Base-by-base conservation (phyloP, 2,113 vertebrate species). In the Spermophilus dauricus region DNA sequence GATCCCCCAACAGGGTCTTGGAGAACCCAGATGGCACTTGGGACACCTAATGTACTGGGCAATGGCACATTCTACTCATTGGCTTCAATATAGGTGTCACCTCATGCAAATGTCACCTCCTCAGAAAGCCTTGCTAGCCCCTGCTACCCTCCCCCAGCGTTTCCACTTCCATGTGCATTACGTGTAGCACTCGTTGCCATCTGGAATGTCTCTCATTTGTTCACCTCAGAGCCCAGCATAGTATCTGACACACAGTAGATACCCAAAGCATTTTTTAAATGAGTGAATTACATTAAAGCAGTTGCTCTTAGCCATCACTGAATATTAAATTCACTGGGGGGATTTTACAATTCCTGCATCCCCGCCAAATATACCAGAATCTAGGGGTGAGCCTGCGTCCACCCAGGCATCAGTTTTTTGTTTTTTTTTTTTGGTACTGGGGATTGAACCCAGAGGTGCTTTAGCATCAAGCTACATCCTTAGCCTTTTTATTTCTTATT, bases 321-420 rank as follows among this genome's bases (percentile, higher is more conserved):
- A 51, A 51, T 51, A 51, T 51, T 51, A 13, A 51, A 13, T 51
- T 51, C 48, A 51, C 11, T 51, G 48, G 48, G 12, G 20, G 67
- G 37, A n/a, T 89, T 92, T 95, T 63, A 14, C 42, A 73, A 69
- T 75, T 48, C 63, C 94, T 70, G 56, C 65, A 42, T 67, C 89
- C 72, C 30, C 8, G 30, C 8, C 28, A 90, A 58, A 42, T 76
- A 42, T 28, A 86, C 26, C 37, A 83, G 63, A 63, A 56, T 93
- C 86, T 56, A 1, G 32, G 51, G 42, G 18, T 39, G 14, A 72
- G 28, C 58, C 13, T 39, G 24, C 42, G 10, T 70, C 61, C 16
- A 61, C 24, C 24, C 24, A 63, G 61, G 24, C 24, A 28, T 45
- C 22, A 10, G 26, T 37, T 32, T 42, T 90, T 88, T 72, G 22